Base-by-base conservation (phyloP, 1,140 invertebrate species). In the Nomia melanderi region DNA sequence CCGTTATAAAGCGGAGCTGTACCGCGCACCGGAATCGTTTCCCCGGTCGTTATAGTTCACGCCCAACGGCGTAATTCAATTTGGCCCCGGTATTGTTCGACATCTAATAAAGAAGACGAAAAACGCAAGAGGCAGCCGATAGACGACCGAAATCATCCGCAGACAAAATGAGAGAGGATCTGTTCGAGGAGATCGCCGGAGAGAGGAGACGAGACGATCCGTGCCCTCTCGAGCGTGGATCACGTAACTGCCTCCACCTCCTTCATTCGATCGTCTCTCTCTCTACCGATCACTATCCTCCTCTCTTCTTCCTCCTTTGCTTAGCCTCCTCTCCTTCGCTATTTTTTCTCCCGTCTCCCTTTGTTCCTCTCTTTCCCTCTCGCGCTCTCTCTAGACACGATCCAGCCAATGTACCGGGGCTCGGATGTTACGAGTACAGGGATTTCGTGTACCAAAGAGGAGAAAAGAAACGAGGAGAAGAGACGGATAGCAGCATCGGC, bases 151-250 rank as follows among this genome's bases (percentile, higher is more conserved):
- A 79, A 79, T 79, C 65, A 47, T 70, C 31, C n/a, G 47, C 63
- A 60, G 77, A 74, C 63, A 70, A 77, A 70, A 77, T 11, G 71
- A 54, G 71, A 64, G 60, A 70, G 47, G 77, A 65, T 74, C 77
- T n/a, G n/a, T n/a, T 66, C 29, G 17, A 20, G 36, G 50, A 67
- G 83, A 84, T 56, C 62, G 29, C n/a, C n/a, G n/a, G n/a, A n/a
- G 33, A 8, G 33, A 36, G 33, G 3, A 71, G 80, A 81, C 33
- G 73, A 62, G 76, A 69, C 65, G 77, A 84, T 87, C 79, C 56
- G 79, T 88, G 87, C 78, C 77, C 80, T 84, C 64, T 87, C 82
- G 78, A 88, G 83, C 88, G 86, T 88, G 85, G 82, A 89, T 60
- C 59, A 65, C 56, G 47, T 50, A 50, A 50, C 47, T 50, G 60